Percentiles rank a stretch among this genome's conserved stretches.
phyloP scores from a whole-genome alignment of 2,797 vertebrate species.

The Anguilla anguilla region DNA sequence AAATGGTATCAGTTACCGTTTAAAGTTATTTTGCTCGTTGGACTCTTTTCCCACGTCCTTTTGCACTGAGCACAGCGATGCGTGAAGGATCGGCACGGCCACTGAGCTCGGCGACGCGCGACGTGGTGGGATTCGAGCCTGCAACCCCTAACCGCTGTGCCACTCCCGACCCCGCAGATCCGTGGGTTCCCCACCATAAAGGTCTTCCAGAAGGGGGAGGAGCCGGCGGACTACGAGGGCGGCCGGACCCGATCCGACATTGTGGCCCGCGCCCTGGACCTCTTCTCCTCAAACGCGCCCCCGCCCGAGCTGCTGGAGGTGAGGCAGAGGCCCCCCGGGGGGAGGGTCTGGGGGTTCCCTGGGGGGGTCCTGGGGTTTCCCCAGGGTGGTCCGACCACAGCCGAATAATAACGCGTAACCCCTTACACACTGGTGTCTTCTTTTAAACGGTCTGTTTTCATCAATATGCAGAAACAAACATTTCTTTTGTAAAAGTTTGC shows the following conservation, averaged over 20 bases:
- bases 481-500: too few relatives aligned
- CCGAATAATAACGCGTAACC: not conserved
- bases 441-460: too few relatives aligned
- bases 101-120: not conserved
- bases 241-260: constrained; percentile 86
- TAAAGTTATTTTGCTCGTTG: too few relatives aligned
- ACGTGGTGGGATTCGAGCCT: not conserved
- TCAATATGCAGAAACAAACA: too few relatives aligned
- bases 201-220: constrained; percentile 93
- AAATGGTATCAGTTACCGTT: too few relatives aligned
- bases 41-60: not conserved
- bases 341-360: not conserved
- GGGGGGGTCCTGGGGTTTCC: not conserved
- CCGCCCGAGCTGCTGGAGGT: constrained; percentile 90
- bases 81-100: not conserved
- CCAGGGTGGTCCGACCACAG: not conserved
- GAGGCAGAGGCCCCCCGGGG: not conserved
- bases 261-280: constrained; percentile 81
- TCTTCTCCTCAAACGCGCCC: constrained; percentile 89
- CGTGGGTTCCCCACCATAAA: constrained; percentile 96
- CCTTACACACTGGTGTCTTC: too few relatives aligned
- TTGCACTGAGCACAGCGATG: not conserved
- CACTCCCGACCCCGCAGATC: constrained; percentile 68
- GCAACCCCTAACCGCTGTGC: not conserved
- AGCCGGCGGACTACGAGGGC: constrained; percentile 89